A percentile compares a stretch with the other conserved stretches of the same genome.
Evolutionary conservation across 2,888 invertebrate genomes (phyloP).

Genomic region (Parthenolecanium corni): DNA sequence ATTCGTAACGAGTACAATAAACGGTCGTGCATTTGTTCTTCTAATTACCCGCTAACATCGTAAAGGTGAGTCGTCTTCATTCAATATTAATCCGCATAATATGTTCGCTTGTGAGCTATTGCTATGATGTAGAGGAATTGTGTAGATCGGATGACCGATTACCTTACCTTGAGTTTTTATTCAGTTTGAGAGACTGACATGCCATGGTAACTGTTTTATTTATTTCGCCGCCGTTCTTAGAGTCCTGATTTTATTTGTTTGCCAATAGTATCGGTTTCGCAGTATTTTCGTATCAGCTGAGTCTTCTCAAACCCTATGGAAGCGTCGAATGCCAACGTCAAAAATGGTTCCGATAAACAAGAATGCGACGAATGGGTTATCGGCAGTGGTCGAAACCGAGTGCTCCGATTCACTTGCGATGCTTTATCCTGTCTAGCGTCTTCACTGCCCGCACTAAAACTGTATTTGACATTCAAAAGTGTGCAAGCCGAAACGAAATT

Average conservation of each 20-base stretch:
- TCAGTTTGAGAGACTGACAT: neutral
- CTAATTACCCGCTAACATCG: no score
- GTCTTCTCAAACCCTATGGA: no score
- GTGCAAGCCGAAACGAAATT: slow-evolving; percentile 72
- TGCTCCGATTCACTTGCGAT: slow-evolving; percentile 27
- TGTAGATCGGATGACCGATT: no score
- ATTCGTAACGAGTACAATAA: no score
- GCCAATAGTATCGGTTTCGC: neutral
- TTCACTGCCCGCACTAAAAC: slow-evolving; percentile 47
- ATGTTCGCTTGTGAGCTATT: no score
- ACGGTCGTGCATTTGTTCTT: no score
- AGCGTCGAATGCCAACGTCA: no score
- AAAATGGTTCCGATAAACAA: neutral
- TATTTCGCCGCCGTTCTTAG: no score
- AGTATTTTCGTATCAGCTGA: neutral
- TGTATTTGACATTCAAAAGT: slow-evolving; percentile 67
- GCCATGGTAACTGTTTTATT: slow-evolving; percentile 13
- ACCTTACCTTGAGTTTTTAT: no score
- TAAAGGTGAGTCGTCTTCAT: no score
- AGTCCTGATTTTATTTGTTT: neutral
- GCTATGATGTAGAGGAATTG: no score
- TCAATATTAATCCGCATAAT: no score
- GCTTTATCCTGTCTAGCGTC: slow-evolving; percentile 30
- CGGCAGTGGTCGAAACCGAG: slow-evolving; percentile 26
- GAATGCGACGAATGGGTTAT: slow-evolving; percentile 29